Evolutionary conservation across 2,888 invertebrate genomes (phyloP), one percentile per base, ranked within the genome.

Genomic region (Leptogaster cylindrica): DNA sequence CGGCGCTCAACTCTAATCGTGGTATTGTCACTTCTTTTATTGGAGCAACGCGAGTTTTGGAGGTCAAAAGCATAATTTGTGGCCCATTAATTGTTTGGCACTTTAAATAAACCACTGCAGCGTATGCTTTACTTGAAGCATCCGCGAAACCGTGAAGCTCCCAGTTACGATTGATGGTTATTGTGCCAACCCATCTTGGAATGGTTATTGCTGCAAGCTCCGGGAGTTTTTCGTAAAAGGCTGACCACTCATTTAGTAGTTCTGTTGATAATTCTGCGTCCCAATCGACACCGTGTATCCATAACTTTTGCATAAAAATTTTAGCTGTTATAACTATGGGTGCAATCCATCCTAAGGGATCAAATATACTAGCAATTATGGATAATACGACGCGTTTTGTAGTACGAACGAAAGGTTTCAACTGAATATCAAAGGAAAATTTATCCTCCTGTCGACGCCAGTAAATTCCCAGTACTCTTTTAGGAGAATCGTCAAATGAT

Each of bases 71-170:
- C 14, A 16, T 7, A n/a, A n/a, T 23, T 25, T 10, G n/a, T 16
- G 3, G 14, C 23, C 27, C 7, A 2, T 25, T 25, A 12, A 12
- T 8, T 14, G n/a, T 12, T 8, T 1, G n/a, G 27, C 20, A 14
- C 2, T 18, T 23, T 25, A 50, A 3, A 27, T 23, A 50, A 6
- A 50, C 25, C 12, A 23, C n/a, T n/a, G n/a, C n/a, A n/a, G n/a
- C 50, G 27, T 50, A 50, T 18, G 50, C 27, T 27, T 27, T 3
- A 4, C n/a, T 10, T 10, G 18, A 50, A 7, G 50, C 50, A 16
- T 50, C 50, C 10, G 3, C 3, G 27, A 50, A 50, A 10, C 50
- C 50, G 12, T 50, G 50, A n/a, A 50, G n/a, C 39, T 39, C 2
- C 39, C 39, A 25, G 23, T 8, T 50, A 50, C 50, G n/a, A 14